A percentile compares a stretch with the other conserved stretches of the same genome.
Evolutionary conservation across 2,113 vertebrate species (phyloP).

Genomic region (Anguilla rostrata): DNA sequence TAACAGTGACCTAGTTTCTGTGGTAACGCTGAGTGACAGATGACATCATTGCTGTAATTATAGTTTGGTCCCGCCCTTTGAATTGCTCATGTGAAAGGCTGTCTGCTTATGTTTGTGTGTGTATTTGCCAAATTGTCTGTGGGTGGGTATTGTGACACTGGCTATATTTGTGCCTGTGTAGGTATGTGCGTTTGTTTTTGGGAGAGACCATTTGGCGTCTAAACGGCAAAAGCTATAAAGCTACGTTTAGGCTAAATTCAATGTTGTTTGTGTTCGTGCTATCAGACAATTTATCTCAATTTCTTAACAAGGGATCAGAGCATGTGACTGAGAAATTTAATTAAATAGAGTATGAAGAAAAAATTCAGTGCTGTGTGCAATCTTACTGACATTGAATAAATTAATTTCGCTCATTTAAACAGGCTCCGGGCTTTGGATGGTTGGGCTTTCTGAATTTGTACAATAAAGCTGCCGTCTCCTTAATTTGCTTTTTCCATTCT

Average conservation of each 20-base stretch:
- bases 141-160: background rate
- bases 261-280: background rate
- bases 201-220: background rate
- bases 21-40: slow-evolving; percentile 67
- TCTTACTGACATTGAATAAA: background rate
- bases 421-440: background rate
- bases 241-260: background rate
- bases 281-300: background rate
- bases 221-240: background rate
- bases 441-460: background rate
- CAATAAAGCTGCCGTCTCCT: background rate
- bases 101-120: slow-evolving; percentile 28
- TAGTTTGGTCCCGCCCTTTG: slow-evolving; percentile 55
- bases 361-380: background rate
- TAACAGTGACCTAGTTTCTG: slow-evolving; percentile 72
- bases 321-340: background rate
- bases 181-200: slow-evolving; percentile 26
- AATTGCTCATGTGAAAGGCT: slow-evolving; percentile 56
- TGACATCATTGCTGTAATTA: slow-evolving; percentile 71
- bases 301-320: background rate
- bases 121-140: slow-evolving; percentile 34
- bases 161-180: slow-evolving; percentile 26
- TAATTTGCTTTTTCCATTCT: background rate
- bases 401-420: background rate
- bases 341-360: background rate